Conservation (phyloP, 2,888 invertebrate genomes). For the Hesperia comma region DNA sequence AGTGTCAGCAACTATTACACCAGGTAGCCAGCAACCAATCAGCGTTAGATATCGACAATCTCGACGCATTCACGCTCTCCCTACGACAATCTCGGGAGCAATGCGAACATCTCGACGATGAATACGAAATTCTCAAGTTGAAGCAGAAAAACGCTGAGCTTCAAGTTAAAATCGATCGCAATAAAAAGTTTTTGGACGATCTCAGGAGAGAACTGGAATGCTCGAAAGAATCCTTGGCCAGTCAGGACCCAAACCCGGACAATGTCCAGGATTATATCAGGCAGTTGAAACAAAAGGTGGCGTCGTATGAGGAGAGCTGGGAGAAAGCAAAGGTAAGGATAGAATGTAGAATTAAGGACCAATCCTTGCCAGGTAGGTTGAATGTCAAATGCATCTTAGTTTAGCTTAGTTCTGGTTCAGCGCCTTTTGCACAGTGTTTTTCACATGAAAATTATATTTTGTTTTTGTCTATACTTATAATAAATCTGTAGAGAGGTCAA, state of each 20-base stretch:
- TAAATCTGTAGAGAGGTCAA: too few relatives aligned
- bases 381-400: too few relatives aligned
- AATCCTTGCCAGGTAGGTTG: too few relatives aligned
- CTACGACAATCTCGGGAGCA: constrained; percentile 57
- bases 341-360: too few relatives aligned
- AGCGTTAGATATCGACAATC: constrained; percentile 51
- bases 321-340: constrained; percentile 66
- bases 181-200: constrained; percentile 61
- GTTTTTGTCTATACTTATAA: too few relatives aligned
- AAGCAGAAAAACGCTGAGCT: constrained; percentile 65
- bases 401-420: too few relatives aligned
- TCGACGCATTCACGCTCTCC: constrained; percentile 64
- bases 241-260: constrained; percentile 63
- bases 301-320: constrained; percentile 70
- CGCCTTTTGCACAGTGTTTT: too few relatives aligned
- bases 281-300: constrained; percentile 68
- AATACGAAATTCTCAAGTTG: constrained; percentile 68
- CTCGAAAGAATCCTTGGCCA: constrained; percentile 57
- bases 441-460: too few relatives aligned
- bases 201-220: constrained; percentile 61
- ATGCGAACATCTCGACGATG: constrained; percentile 59
- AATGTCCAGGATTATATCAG: constrained; percentile 67
- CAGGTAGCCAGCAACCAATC: constrained; percentile 54
- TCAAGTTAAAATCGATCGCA: constrained; percentile 67
- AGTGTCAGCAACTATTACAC: constrained; percentile 60